Base-by-base conservation (phyloP, 2,888 invertebrate species). In the Nomada fabriciana region DNA sequence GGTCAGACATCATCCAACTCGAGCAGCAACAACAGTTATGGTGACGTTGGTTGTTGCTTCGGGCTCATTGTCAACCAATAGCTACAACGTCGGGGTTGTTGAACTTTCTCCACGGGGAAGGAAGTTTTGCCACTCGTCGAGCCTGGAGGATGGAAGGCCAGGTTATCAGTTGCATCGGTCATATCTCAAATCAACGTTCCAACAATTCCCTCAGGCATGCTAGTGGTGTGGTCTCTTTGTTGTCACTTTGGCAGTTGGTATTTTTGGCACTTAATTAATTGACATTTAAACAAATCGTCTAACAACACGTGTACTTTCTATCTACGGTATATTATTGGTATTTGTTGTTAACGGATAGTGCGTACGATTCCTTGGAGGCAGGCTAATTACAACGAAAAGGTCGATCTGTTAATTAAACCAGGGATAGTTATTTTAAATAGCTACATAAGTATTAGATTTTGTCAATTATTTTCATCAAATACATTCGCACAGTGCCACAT, bases 71-170 rank as follows among this genome's bases (percentile, higher is more conserved):
- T 84, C 83, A 76, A 67, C 76, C 77, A 79, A 84, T 77, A 80
- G 76, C 75, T 57, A 67, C 69, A 47, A 15, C 61, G 42, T 50
- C 61, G 68, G 59, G 76, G 76, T 80, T 71, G 76, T 69, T 76
- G 76, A 75, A 84, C 86, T 86, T 86, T 80, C 85, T 68, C 60
- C 76, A 43, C 78, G 85, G 86, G 83, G 85, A 86, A 85, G 86
- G 86, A 86, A 86, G 86, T 86, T 85, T 79, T 75, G 79, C 77
- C 53, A 50, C 50, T 60, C 57, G 72, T 23, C 61, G 52, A 86
- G 86, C 86, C 83, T 86, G n/a, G 25, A 18, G 18, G 50, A 55
- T 23, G 42, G 61, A 77, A 57, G 25, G 57, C 53, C 25, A 63
- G 83, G 63, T 74, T 78, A 83, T 85, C 83, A 75, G 75, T 69